phyloP scores from a whole-genome alignment of 2,888 invertebrate genomes.

The Chalcis sispes region DNA sequence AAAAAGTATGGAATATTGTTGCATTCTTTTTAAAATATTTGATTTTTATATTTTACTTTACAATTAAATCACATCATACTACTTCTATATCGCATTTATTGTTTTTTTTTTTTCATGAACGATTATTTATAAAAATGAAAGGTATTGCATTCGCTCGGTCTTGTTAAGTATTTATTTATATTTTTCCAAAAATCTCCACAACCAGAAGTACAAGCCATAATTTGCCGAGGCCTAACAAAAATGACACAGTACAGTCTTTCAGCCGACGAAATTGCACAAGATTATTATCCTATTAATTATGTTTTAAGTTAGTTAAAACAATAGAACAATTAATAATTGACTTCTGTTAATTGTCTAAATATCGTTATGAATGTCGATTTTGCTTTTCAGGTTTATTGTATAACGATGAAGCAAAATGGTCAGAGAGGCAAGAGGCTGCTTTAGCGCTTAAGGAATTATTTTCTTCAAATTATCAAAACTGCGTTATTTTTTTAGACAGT shows the following conservation, averaged over 20 bases:
- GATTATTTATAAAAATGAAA: too few relatives aligned
- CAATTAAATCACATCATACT: too few relatives aligned
- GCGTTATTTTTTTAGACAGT: constrained; percentile 60
- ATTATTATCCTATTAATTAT: constrained; percentile 56
- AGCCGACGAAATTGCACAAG: constrained; percentile 62
- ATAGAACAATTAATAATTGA: too few relatives aligned
- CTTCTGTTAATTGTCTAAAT: too few relatives aligned
- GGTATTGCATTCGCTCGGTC: constrained; percentile 63
- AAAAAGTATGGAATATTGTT: constrained; percentile 64
- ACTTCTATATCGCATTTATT: too few relatives aligned
- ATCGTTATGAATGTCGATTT: not conserved
- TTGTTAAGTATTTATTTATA: constrained; percentile 57
- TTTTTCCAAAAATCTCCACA: not conserved
- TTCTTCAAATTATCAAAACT: constrained; percentile 60
- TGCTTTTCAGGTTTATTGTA: constrained; percentile 32
- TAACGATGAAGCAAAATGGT: constrained; percentile 63
- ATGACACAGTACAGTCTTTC: constrained; percentile 65
- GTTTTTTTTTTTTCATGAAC: too few relatives aligned
- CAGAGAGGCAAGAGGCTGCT: constrained; percentile 62
- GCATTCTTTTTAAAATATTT: not conserved
- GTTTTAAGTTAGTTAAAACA: constrained; percentile 62
- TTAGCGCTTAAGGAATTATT: constrained; percentile 66
- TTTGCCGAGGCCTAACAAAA: constrained; percentile 61
- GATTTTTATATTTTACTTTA: constrained; percentile 1
- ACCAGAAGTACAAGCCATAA: constrained; percentile 17